Conservation (phyloP, 2,113 vertebrate genomes). For the Alaudala cheleensis region DNA sequence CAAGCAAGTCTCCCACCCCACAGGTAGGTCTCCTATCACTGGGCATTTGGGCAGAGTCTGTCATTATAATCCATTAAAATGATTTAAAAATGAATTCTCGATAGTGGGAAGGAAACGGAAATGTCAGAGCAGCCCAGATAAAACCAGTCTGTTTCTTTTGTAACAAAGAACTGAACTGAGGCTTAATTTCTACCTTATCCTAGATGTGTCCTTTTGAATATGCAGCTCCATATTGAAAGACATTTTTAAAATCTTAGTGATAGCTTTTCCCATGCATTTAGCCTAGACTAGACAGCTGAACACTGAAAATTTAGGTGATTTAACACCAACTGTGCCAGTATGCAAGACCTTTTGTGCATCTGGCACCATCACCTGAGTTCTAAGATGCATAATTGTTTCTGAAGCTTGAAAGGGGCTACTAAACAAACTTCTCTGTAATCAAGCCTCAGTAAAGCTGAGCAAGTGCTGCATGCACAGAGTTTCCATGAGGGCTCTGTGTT, state of each 20-base stretch:
- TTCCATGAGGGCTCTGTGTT: background rate
- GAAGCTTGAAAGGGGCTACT: background rate
- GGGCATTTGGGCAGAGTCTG: background rate
- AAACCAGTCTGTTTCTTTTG: background rate
- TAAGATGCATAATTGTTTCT: background rate
- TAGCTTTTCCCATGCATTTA: background rate
- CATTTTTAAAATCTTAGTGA: background rate
- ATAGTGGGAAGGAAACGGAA: background rate
- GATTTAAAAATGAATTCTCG: background rate
- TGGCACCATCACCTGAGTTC: background rate
- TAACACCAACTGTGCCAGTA: background rate
- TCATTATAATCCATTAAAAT: background rate
- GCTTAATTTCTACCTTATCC: background rate
- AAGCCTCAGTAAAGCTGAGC: background rate
- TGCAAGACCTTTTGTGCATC: background rate
- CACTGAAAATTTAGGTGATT: background rate
- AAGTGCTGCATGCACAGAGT: background rate
- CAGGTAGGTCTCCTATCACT: background rate
- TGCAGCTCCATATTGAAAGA: background rate
- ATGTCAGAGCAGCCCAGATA: background rate
- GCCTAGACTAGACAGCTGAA: background rate
- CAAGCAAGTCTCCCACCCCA: background rate
- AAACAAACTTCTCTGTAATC: background rate
- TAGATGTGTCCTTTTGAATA: background rate
- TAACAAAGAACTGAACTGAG: background rate